Evolutionary conservation across 2,113 vertebrate genomes (phyloP), one percentile per base, ranked within the genome.

Genomic region (Fregata magnificens): DNA sequence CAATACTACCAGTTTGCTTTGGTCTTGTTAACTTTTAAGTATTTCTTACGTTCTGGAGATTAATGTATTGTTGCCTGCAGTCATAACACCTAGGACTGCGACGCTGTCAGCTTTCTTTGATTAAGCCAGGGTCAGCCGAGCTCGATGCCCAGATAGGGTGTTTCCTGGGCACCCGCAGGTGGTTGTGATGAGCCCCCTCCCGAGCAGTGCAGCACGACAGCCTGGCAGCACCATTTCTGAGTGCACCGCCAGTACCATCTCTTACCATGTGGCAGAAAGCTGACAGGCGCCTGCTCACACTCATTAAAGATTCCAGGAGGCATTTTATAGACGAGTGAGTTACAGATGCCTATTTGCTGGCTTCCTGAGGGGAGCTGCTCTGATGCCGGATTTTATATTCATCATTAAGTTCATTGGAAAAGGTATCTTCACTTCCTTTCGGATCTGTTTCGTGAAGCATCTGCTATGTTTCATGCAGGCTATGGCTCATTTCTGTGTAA

Each of bases 401-500:
- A 38, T 66, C 66, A 38, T 7, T 1, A 80, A 82, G 53, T 82
- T 94, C 50, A 50, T 47, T 78, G 81, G 70, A 85, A 95, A 95
- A 94, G 42, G 80, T 92, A 92, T 74, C 84, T 94, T 91, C 49
- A 20, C 58, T 91, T 95, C 87, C 87, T 88, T 91, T 73, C 3
- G 0, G 32, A 90, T 82, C 78, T 67, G 71, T 83, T 95, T 93
- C 73, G 74, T 4, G 13, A 72, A 87, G 91, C 71, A 90, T 96
- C 95, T 97, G 95, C 53, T 89, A 3, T 67, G 79, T 80, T 90
- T 96, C 89, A 71, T 18, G 42, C 62, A 90, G 73, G 69, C 82
- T 86, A 77, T 1, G 25, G 89, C 42, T 90, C 86, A 96, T 93
- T 94, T 86, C 82, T 87, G 86, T 80, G 66, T 89, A 95, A 93